These are phyloP conservation scores for Psophia crepitans DNA, from an alignment of 2,113 vertebrate species.

Conservation along the genomic window DNA sequence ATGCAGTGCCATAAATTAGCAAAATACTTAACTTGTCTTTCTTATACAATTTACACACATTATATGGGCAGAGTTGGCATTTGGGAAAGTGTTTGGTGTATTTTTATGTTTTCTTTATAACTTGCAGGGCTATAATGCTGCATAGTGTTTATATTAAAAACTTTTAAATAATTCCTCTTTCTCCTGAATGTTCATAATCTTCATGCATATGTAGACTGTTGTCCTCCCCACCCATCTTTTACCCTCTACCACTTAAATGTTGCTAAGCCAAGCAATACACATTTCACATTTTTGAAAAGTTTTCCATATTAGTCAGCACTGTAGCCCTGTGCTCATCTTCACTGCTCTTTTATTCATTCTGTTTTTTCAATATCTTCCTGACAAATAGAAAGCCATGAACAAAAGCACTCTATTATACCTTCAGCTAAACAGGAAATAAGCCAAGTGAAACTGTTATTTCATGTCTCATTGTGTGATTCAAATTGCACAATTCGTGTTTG, in stretches of 20 bases:
- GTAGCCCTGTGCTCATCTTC: neutral
- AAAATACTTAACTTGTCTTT: constrained; percentile 23
- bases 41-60: constrained; percentile 7
- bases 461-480: neutral
- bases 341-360: neutral
- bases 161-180: neutral
- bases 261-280: neutral
- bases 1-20: neutral
- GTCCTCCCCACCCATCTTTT: neutral
- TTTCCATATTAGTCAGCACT: neutral
- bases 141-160: constrained; percentile 34
- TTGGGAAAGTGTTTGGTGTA: neutral
- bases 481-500: neutral
- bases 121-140: constrained; percentile 31
- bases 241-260: neutral
- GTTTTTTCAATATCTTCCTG: neutral
- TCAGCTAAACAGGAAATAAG: neutral
- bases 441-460: neutral
- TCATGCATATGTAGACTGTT: neutral
- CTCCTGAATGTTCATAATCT: neutral
- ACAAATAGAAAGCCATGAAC: neutral
- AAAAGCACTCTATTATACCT: neutral
- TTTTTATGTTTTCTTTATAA: neutral
- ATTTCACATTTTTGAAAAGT: neutral
- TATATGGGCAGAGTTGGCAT: constrained; percentile 22